These are phyloP conservation scores for Leucophora obtusa DNA, from an alignment of 2,888 invertebrate genomes.

Conservation along the genomic window DNA sequence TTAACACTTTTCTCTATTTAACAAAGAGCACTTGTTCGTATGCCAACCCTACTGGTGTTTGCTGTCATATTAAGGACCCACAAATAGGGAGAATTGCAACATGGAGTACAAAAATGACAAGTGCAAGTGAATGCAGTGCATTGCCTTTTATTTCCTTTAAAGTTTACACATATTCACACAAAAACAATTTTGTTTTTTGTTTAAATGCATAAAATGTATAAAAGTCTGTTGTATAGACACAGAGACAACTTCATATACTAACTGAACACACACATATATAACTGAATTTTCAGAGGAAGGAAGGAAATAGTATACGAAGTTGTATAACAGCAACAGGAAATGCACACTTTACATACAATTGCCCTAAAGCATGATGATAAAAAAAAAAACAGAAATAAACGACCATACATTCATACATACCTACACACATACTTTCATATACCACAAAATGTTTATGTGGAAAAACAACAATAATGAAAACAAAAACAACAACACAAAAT, in stretches of 20 bases:
- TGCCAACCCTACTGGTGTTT: slow-evolving; percentile 24
- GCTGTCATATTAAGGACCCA: slow-evolving; percentile 18
- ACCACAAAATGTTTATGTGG: slow-evolving; percentile 38
- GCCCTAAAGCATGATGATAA: slow-evolving; percentile 53
- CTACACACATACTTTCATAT: slow-evolving; percentile 18
- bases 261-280: slow-evolving; percentile 23
- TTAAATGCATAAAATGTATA: slow-evolving; percentile 30
- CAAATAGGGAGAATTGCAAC: slow-evolving; percentile 5
- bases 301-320: slow-evolving; percentile 64
- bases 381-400: slow-evolving; percentile 25
- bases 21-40: slow-evolving; percentile 41
- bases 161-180: neutral
- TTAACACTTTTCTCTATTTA: slow-evolving; percentile 47
- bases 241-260: neutral
- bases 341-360: slow-evolving; percentile 63
- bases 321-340: slow-evolving; percentile 63
- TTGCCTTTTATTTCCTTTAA: slow-evolving; percentile 28
- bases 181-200: slow-evolving; percentile 13
- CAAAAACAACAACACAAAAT: neutral
- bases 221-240: slow-evolving; percentile 1
- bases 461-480: slow-evolving; percentile 2
- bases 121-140: slow-evolving; percentile 32
- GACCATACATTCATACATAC: slow-evolving; percentile 29
- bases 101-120: neutral
- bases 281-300: slow-evolving; percentile 53